Percentiles rank a stretch among this genome's conserved stretches.
These are phyloP conservation scores for Acinonyx jubatus DNA, from an alignment of 2,113 vertebrate species.

Conservation along the genomic window DNA sequence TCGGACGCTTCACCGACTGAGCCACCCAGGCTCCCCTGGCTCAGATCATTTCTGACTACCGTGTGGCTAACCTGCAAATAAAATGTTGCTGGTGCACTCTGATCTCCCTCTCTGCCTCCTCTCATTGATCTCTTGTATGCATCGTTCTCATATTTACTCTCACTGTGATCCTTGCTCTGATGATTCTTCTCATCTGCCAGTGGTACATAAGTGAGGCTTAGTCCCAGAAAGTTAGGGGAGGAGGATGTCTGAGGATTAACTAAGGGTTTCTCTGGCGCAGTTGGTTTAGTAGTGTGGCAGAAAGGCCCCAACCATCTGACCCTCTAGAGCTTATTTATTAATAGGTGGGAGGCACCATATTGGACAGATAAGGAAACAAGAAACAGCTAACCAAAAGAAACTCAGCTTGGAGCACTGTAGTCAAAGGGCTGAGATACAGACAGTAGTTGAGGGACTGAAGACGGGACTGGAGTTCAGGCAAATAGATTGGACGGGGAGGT, in stretches of 20 bases:
- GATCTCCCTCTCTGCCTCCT: neutral
- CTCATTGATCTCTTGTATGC: neutral
- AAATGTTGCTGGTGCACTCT: neutral
- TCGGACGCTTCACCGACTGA: too few species aligned
- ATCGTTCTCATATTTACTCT: neutral
- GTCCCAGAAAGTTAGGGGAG: neutral
- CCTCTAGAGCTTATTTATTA: neutral
- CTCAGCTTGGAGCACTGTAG: neutral
- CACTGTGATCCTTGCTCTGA: neutral
- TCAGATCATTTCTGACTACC: neutral
- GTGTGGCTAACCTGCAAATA: neutral
- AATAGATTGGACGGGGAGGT: neutral
- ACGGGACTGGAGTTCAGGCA: neutral
- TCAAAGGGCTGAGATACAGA: neutral
- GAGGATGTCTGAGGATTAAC: neutral
- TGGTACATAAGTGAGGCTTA: neutral
- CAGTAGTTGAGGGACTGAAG: neutral
- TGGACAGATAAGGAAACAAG: neutral
- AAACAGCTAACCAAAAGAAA: neutral
- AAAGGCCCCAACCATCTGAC: neutral
- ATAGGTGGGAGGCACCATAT: neutral
- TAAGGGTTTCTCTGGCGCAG: neutral
- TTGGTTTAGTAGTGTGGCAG: neutral
- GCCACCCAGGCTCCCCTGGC: too few species aligned
- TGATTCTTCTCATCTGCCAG: neutral